phyloP scores from a whole-genome alignment of 2,113 vertebrate species.

The Boulengeromyrus knoepffleri region DNA sequence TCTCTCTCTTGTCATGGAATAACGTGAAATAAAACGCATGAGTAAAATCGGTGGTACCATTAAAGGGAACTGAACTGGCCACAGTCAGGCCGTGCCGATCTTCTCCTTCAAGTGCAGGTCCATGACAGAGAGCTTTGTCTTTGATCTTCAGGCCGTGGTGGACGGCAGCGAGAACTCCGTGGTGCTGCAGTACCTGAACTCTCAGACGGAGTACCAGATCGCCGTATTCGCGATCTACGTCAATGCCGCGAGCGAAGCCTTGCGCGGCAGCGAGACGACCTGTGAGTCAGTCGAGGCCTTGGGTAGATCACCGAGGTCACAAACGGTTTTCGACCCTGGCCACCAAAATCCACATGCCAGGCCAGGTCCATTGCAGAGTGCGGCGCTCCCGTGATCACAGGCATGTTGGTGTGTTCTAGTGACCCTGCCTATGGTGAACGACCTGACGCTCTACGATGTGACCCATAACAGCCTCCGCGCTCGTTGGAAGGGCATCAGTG shows the following conservation, averaged over 20 bases:
- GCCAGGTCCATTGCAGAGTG: not conserved
- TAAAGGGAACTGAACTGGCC: not conserved
- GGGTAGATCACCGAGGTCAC: not conserved
- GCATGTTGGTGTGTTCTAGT: constrained; percentile 54
- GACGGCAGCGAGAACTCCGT: constrained; percentile 68
- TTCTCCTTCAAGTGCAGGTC: not conserved
- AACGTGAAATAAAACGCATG: not conserved
- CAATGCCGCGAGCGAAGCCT: constrained; percentile 78
- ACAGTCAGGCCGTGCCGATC: not conserved
- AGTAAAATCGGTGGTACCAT: not conserved
- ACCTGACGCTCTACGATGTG: constrained; percentile 74
- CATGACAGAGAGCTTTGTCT: not conserved
- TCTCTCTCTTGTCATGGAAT: not conserved
- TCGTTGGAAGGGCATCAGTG: constrained; percentile 66
- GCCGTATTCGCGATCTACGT: constrained; percentile 85
- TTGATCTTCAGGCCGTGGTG: constrained; percentile 70
- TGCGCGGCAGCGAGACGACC: constrained; percentile 82
- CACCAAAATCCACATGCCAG: not conserved
- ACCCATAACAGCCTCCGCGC: constrained; percentile 79
- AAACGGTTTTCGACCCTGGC: not conserved
- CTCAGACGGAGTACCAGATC: constrained; percentile 87
- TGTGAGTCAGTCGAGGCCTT: constrained; percentile 54
- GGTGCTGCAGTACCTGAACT: constrained; percentile 79
- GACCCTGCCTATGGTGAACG: constrained; percentile 74
- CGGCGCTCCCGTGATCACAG: not conserved